Percentiles rank a stretch among this genome's conserved stretches.
phyloP scores from a whole-genome alignment of 2,797 vertebrate species.

The Oryzias dopingdopingensis region DNA sequence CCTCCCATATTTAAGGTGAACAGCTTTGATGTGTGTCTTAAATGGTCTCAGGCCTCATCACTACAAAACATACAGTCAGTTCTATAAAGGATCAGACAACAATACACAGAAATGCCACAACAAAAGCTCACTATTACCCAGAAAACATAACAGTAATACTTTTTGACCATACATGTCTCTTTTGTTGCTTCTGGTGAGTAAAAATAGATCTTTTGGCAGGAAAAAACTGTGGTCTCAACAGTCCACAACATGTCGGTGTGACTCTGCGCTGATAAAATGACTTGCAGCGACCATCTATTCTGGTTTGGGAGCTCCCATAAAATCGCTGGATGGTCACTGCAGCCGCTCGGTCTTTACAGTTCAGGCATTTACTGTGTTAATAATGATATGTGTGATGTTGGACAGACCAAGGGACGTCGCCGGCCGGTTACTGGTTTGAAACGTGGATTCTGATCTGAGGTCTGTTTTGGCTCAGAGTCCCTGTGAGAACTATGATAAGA shows the following conservation, averaged over 20 bases:
- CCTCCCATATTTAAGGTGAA: neutral
- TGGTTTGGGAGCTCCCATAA: constrained; percentile 51
- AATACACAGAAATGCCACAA: constrained; percentile 68
- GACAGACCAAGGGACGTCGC: constrained; percentile 28
- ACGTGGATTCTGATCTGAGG: constrained; percentile 49
- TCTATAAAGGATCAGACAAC: constrained; percentile 55
- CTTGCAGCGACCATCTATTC: constrained; percentile 53
- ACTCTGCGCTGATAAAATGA: constrained; percentile 53
- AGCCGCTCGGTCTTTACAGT: constrained; percentile 55
- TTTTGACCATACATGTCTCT: constrained; percentile 39
- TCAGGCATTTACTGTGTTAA: constrained; percentile 33
- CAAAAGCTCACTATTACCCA: constrained; percentile 68
- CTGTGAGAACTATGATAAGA: constrained; percentile 30
- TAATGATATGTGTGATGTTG: constrained; percentile 37
- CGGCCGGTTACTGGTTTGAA: constrained; percentile 50
- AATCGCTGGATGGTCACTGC: constrained; percentile 65
- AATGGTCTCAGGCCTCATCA: constrained; percentile 65
- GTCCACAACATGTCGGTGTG: constrained; percentile 45
- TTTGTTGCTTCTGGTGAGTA: constrained; percentile 49
- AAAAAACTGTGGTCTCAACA: constrained; percentile 45
- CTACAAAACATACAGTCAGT: constrained; percentile 41
- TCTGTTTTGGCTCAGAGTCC: constrained; percentile 40
- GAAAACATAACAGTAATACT: constrained; percentile 52
- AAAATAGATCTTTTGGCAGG: constrained; percentile 72
- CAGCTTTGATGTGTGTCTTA: constrained; percentile 17